Evolutionary conservation across 2,113 vertebrate species (phyloP).

Genomic region (Scolopax mira): DNA sequence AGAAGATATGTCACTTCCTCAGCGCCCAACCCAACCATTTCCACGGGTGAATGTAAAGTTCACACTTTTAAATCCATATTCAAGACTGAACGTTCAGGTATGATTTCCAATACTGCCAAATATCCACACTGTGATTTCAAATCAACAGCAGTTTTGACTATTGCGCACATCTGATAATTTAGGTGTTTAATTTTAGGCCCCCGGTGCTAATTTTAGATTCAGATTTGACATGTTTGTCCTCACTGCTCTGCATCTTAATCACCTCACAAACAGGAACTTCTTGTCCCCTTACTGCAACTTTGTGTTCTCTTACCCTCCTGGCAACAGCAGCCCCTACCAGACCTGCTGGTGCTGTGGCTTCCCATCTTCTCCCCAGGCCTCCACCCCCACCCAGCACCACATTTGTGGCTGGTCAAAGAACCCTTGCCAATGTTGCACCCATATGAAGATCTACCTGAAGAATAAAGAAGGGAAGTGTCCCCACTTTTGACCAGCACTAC

Average conservation of each 20-base stretch:
- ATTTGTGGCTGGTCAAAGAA: background rate
- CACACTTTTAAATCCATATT: background rate
- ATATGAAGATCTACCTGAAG: background rate
- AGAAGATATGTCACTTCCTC: background rate
- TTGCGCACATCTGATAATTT: background rate
- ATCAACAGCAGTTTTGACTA: background rate
- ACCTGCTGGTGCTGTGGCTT: background rate
- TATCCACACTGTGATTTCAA: background rate
- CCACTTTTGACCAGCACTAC: rapidly evolving
- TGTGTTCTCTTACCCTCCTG: background rate
- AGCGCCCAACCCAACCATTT: background rate
- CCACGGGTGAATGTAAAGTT: background rate
- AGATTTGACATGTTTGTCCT: constrained; percentile 12
- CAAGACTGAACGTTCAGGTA: background rate
- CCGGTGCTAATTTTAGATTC: constrained; percentile 4
- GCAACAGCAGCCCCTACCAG: background rate
- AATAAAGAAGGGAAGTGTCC: background rate
- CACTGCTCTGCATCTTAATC: constrained; percentile 34
- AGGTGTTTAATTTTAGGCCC: constrained; percentile 32
- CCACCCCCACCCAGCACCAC: background rate
- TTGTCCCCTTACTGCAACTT: background rate
- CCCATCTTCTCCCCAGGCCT: background rate
- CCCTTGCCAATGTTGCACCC: background rate
- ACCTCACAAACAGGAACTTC: background rate
- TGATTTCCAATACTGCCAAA: background rate